Evolutionary conservation across 2,113 vertebrate species (phyloP).

Genomic region (Taxidea taxus): DNA sequence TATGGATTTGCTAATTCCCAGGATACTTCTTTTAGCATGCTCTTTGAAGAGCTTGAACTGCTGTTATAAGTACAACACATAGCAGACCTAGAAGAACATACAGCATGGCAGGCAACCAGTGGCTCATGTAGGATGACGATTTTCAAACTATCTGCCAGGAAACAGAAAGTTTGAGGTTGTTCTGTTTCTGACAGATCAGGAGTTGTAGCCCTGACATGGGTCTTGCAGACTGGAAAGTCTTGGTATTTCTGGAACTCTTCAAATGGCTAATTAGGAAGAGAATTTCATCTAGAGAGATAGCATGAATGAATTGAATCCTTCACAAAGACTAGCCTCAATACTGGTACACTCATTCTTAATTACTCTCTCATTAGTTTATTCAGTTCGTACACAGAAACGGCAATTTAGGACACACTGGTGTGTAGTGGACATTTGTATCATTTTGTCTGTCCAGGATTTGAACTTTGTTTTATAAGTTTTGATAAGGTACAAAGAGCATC

Average conservation of each 20-base stretch:
- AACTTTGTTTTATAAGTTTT: not conserved
- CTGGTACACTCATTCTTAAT: not conserved
- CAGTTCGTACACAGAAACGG: not conserved
- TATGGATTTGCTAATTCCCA: not conserved
- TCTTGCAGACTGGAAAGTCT: not conserved
- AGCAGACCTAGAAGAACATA: not conserved
- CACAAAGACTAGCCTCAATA: not conserved
- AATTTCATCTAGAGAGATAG: not conserved
- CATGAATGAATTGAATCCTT: not conserved
- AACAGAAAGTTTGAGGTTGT: not conserved
- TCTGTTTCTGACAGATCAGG: not conserved
- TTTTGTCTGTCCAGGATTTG: not conserved
- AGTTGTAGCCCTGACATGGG: not conserved
- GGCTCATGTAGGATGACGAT: not conserved
- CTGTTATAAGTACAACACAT: not conserved
- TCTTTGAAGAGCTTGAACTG: not conserved
- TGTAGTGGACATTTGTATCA: not conserved
- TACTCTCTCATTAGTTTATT: not conserved
- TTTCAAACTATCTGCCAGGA: not conserved
- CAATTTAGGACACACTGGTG: fast-evolving
- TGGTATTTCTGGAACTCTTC: not conserved
- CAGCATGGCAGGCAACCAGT: not conserved
- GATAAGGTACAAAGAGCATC: not conserved
- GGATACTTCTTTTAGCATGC: not conserved
- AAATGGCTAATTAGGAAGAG: not conserved